phyloP scores from a whole-genome alignment of 2,888 invertebrate genomes.

The Dascillus cervinus region DNA sequence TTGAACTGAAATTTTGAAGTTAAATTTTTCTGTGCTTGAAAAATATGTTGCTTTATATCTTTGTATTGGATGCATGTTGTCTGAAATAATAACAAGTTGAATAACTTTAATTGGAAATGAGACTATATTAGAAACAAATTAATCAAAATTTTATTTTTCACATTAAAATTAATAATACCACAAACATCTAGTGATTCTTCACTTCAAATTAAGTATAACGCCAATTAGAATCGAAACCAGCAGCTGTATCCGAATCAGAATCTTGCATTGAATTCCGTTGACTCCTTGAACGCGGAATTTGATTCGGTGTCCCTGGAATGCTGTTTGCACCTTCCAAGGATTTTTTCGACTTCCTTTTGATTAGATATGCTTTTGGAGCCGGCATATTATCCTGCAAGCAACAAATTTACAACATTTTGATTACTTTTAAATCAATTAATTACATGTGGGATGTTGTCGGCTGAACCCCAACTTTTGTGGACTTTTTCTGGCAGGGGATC shows the following conservation, averaged over 20 bases:
- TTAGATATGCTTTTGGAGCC: conserved; percentile 53
- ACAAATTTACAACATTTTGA: conserved; percentile 1
- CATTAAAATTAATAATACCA: too few species aligned
- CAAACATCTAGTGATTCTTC: too few species aligned
- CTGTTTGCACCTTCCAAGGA: conserved; percentile 48
- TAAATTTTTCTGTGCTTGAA: too few species aligned
- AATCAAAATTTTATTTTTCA: too few species aligned
- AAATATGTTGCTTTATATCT: too few species aligned
- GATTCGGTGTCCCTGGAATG: conserved; percentile 62
- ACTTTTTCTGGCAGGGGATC: conserved; percentile 54
- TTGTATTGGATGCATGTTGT: too few species aligned
- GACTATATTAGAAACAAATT: too few species aligned
- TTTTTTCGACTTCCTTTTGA: conserved; percentile 60
- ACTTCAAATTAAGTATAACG: too few species aligned
- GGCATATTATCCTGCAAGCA: conserved; percentile 51
- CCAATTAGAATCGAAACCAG: conserved; percentile 77
- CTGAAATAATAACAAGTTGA: too few species aligned
- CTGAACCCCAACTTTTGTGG: conserved; percentile 85
- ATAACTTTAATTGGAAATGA: too few species aligned
- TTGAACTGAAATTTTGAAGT: too few species aligned
- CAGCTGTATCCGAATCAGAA: conserved; percentile 82
- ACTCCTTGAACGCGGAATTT: conserved; percentile 24
- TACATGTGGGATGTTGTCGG: conserved; percentile 74
- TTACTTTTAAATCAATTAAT: conserved; percentile 3
- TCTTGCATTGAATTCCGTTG: conserved; percentile 46